These are phyloP conservation scores for Blastobasis adustella DNA, from an alignment of 2,888 invertebrate species.

Conservation along the genomic window DNA sequence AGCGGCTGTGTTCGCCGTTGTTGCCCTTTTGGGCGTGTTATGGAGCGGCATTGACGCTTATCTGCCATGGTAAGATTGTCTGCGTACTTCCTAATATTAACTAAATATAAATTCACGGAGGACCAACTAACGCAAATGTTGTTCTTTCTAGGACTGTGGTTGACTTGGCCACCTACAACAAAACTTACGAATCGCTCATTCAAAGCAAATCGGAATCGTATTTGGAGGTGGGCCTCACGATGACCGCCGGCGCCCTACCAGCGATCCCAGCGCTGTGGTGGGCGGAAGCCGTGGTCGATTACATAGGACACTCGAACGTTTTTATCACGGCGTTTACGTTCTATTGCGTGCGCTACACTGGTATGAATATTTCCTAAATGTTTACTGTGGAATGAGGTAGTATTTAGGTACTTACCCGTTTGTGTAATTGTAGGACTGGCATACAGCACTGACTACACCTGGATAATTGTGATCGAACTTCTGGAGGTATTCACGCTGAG, in stretches of 20 bases:
- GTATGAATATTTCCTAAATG: constrained; percentile 43
- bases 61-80: constrained; percentile 77
- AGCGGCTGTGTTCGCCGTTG: constrained; percentile 79
- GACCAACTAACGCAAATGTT: no score
- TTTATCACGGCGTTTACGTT: constrained; percentile 88
- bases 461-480: constrained; percentile 81
- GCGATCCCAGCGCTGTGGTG: constrained; percentile 83
- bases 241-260: constrained; percentile 80
- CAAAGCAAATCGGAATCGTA: no score
- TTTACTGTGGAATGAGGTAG: background rate
- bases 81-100: background rate
- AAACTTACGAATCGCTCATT: no score
- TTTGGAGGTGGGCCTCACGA: constrained; percentile 75
- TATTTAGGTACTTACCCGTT: constrained; percentile 1
- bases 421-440: constrained; percentile 63
- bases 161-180: constrained; percentile 36
- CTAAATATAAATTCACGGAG: no score
- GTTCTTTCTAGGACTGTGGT: constrained; percentile 71
- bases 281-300: constrained; percentile 89
- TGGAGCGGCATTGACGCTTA: constrained; percentile 89
- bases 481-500: constrained; percentile 85
- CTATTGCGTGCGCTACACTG: constrained; percentile 84
- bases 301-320: constrained; percentile 87
- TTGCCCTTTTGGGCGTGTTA: constrained; percentile 82
- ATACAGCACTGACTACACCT: constrained; percentile 73